Evolutionary conservation across 2,113 vertebrate species (phyloP).

Genomic region (Nettapus auritus): DNA sequence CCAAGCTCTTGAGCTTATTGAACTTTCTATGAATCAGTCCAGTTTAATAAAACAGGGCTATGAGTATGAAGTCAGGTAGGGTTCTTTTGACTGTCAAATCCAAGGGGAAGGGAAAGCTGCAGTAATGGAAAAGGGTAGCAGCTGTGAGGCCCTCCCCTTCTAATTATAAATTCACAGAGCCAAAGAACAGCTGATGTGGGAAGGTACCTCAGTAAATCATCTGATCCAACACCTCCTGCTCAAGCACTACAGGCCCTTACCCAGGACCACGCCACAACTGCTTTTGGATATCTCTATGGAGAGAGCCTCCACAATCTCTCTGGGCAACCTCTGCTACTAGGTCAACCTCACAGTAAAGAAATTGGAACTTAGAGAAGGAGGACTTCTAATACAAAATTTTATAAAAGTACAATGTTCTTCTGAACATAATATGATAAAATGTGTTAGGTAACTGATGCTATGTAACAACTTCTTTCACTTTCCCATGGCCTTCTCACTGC

Average conservation of each 20-base stretch:
- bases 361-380: not conserved
- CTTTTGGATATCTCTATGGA: not conserved
- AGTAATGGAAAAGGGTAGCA: not conserved
- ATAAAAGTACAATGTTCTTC: not conserved
- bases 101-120: not conserved
- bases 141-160: not conserved
- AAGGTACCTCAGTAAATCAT: not conserved
- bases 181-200: not conserved
- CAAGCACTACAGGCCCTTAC: not conserved
- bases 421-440: not conserved
- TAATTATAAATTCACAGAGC: not conserved
- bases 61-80: too few species aligned
- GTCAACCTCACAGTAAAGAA: not conserved
- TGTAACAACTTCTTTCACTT: not conserved
- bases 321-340: not conserved
- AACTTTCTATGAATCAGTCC: not conserved
- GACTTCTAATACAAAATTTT: not conserved
- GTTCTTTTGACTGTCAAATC: not conserved
- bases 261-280: not conserved
- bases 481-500: not conserved
- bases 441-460: not conserved
- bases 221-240: not conserved
- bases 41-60: not conserved
- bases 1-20: not conserved
- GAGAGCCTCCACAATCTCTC: not conserved